A percentile compares a stretch with the other conserved stretches of the same genome.
Evolutionary conservation across 1,140 invertebrate genomes (phyloP).

Genomic region (Drosophila willistoni): DNA sequence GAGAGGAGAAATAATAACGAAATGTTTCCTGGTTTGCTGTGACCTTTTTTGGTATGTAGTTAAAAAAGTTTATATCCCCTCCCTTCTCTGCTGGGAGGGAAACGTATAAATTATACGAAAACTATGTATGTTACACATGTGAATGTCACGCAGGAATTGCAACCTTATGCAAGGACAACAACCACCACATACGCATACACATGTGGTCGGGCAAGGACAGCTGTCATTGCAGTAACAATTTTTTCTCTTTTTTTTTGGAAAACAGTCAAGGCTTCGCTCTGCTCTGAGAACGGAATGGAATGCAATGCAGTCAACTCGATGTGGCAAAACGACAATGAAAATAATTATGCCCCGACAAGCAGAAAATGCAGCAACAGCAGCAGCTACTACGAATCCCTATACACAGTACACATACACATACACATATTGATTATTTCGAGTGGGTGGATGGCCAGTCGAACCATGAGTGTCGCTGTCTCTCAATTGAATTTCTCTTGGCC

Average conservation of each 20-base stretch:
- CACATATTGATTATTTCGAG: slow-evolving; percentile 57
- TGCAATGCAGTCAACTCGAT: slow-evolving; percentile 26
- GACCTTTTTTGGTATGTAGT: background rate
- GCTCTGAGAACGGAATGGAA: background rate
- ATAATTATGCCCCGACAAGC: slow-evolving; percentile 56
- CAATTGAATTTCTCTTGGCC: slow-evolving; percentile 28
- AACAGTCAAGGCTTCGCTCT: slow-evolving; percentile 13
- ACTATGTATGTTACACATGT: background rate
- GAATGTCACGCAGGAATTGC: slow-evolving; percentile 18
- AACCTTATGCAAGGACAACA: slow-evolving; percentile 18
- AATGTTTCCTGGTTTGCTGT: background rate
- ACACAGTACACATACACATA: background rate
- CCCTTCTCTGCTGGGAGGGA: background rate
- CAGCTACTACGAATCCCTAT: background rate
- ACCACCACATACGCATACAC: slow-evolving; percentile 2
- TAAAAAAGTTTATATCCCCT: background rate
- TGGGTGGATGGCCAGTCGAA: slow-evolving; percentile 13
- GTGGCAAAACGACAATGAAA: slow-evolving; percentile 45
- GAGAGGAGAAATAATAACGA: background rate
- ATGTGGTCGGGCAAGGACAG: background rate
- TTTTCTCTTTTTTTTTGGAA: background rate
- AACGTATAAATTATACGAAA: slow-evolving; percentile 2
- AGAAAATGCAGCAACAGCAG: slow-evolving; percentile 47
- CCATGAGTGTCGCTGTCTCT: background rate
- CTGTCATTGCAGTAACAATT: slow-evolving; percentile 10